These are phyloP conservation scores for Scaptodrosophila latifasciaeformis DNA, from an alignment of 2,888 invertebrate genomes.

Conservation along the genomic window DNA sequence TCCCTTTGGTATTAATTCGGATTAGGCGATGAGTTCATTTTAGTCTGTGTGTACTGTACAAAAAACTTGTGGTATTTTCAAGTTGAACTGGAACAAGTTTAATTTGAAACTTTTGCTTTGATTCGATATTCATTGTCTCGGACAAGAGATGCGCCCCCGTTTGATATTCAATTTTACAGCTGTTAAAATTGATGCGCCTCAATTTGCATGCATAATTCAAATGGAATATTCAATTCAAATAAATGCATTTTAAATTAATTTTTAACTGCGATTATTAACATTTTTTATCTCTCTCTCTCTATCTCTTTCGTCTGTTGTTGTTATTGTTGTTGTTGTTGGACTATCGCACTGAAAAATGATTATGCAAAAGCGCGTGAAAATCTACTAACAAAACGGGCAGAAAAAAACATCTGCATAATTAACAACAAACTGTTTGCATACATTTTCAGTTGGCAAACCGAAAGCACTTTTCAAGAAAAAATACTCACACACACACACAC, in stretches of 20 bases:
- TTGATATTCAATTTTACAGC: no score
- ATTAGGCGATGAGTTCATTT: no score
- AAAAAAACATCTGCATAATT: slow-evolving; percentile 58
- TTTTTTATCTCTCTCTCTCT: no score
- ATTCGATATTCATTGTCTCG: not conserved
- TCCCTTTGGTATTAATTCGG: no score
- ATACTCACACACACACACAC: slow-evolving; percentile 7
- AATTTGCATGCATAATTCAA: slow-evolving; percentile 54
- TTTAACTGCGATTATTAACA: slow-evolving; percentile 9
- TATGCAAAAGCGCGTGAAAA: slow-evolving; percentile 64
- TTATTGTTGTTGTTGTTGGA: slow-evolving; percentile 5
- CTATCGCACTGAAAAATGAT: slow-evolving; percentile 43
- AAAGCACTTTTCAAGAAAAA: slow-evolving; percentile 5
- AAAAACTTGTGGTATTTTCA: no score
- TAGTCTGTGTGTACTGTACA: no score
- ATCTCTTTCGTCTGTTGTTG: no score
- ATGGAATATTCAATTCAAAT: slow-evolving; percentile 51
- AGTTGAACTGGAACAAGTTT: no score
- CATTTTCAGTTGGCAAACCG: slow-evolving; percentile 15
- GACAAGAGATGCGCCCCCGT: slow-evolving; percentile 16
- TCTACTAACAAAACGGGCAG: slow-evolving; percentile 45
- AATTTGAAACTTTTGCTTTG: not conserved
- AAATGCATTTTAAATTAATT: slow-evolving; percentile 51
- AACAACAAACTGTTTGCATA: slow-evolving; percentile 45
- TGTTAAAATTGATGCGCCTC: not conserved